A percentile compares a stretch with the other conserved stretches of the same genome.
phyloP scores from a whole-genome alignment of 2,797 vertebrate species.

The Mormyrops boulengeri region DNA sequence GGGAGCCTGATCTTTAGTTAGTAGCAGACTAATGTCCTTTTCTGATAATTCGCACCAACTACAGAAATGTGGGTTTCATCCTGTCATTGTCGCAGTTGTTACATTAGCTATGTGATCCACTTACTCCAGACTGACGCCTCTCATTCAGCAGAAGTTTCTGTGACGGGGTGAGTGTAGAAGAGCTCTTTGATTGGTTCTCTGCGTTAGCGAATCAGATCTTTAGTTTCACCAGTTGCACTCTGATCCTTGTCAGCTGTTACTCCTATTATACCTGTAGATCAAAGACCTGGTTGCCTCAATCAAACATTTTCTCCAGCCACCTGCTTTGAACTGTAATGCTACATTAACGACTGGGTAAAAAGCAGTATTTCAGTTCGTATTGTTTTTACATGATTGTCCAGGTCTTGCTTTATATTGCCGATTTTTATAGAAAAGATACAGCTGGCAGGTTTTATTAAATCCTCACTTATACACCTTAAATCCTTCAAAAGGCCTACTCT shows the following conservation, averaged over 20 bases:
- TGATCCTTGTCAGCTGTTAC: not conserved
- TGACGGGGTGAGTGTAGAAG: not conserved
- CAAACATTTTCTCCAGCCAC: not conserved
- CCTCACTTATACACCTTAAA: not conserved
- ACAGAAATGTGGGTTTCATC: not conserved
- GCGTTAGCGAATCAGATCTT: not conserved
- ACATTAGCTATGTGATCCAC: not conserved
- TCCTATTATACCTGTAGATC: not conserved
- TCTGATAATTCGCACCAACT: not conserved
- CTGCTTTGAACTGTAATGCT: not conserved
- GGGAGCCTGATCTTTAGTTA: not conserved
- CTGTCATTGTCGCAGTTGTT: not conserved
- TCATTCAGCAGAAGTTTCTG: not conserved
- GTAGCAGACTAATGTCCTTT: not conserved
- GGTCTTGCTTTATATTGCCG: constrained; percentile 1
- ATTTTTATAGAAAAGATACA: not conserved
- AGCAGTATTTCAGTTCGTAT: not conserved
- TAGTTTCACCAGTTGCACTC: not conserved
- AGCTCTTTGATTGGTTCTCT: not conserved
- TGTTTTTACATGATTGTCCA: not conserved
- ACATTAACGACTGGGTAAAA: not conserved
- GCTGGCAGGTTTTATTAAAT: not conserved
- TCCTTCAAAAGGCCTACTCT: not conserved
- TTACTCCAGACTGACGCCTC: not conserved
- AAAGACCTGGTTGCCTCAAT: not conserved